Evolutionary conservation across 2,888 invertebrate genomes (phyloP), one percentile per base, ranked within the genome.

Genomic region (Trimorus sp.): DNA sequence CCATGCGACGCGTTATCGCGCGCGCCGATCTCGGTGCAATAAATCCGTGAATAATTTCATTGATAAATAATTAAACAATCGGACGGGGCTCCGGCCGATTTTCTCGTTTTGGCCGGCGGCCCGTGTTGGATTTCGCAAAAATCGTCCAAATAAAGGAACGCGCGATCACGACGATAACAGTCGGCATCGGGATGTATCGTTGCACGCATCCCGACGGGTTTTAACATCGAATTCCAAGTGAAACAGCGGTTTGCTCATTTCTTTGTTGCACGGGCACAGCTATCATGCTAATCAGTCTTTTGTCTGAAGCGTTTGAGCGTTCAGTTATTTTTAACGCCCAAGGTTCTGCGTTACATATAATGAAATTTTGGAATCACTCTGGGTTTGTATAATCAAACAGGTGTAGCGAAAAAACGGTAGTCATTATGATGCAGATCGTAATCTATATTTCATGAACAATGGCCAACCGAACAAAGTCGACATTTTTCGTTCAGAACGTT

Each of bases 281-380:
- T 77, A 77, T 56, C 63, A 70, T 70, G 70, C 49, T 70, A 77
- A 77, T 63, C 70, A 48, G 63, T 63, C 77, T 70, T 70, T 75
- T 75, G 58, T 74, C 53, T 63, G 62, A 66, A 66, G 49, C 42
- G 36, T 53, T 75, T 60, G 66, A 75, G 40, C 59, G 60, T 68
- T 66, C 60, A 11, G 49, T 59, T 59, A 75, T 42, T 53, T 63
- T 63, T 73, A 53, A 62, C 62, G 63, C 40, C 38, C 63, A 73
- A 73, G 73, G 56, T 15, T 26, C 56, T 37, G 15, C 11, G 45
- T 16, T 40, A 59, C 51, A 49, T 12, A 49, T 56, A 69, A 45
- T 42, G 42, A 16, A 68, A 68, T 45, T 65, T 51, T 53, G 16
- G 42, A 53, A 38, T 53, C 51, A 53, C 12, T 49, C 53, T 68